Conservation (phyloP, 2,797 vertebrate genomes). For the Sitta carolinensis region DNA sequence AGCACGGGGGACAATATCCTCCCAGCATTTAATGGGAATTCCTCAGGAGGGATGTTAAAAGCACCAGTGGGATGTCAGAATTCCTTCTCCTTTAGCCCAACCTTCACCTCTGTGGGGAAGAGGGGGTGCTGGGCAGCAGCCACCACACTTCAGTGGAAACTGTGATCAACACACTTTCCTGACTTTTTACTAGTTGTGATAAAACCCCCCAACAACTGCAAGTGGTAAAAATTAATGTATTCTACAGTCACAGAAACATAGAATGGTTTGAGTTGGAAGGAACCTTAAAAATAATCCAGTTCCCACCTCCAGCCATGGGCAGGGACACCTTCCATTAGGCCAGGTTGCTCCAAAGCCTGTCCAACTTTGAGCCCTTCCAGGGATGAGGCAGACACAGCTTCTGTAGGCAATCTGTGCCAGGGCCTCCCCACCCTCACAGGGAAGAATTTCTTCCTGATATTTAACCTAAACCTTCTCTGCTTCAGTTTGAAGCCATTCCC, state of each 20-base stretch:
- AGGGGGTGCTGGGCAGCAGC: not conserved
- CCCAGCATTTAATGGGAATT: not conserved
- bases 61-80: not conserved
- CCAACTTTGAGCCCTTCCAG: not conserved
- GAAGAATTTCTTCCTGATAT: not conserved
- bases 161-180: not conserved
- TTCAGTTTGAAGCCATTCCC: not conserved
- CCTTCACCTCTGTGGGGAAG: not conserved
- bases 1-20: fast-evolving
- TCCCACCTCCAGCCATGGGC: not conserved
- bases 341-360: not conserved
- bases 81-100: not conserved
- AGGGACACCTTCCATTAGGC: fast-evolving
- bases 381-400: not conserved
- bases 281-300: not conserved
- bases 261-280: not conserved
- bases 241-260: not conserved
- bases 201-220: not conserved
- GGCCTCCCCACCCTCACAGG: not conserved
- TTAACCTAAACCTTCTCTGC: not conserved
- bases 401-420: not conserved
- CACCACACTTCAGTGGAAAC: fast-evolving
- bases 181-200: not conserved
- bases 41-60: not conserved
- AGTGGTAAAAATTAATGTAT: not conserved